A percentile compares a stretch with the other conserved stretches of the same genome.
Conservation (phyloP, 1,140 invertebrate genomes). For the Onthophagus taurus region DNA sequence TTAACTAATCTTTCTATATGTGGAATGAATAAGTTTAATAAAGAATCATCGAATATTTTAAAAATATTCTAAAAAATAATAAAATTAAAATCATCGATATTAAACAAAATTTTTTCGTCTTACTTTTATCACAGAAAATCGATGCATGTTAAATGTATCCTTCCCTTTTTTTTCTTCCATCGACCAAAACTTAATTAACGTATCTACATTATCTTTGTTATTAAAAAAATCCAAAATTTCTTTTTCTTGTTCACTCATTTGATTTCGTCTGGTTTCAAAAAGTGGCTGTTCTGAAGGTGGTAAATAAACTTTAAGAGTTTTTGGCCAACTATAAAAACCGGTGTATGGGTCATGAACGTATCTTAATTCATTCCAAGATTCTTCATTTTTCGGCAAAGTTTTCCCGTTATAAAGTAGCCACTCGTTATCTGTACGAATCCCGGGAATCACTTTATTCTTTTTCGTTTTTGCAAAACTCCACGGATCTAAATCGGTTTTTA, state of each 20-base stretch:
- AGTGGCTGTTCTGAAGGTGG: conserved; percentile 51
- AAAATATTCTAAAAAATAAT: conserved; percentile 57
- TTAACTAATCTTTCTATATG: conserved; percentile 57
- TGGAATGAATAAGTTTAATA: conserved; percentile 51
- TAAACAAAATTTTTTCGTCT: conserved; percentile 17
- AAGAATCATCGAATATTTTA: conserved; percentile 61
- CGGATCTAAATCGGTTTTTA: conserved; percentile 42
- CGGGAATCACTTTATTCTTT: conserved; percentile 32
- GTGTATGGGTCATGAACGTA: conserved; percentile 59
- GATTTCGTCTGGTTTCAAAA: conserved; percentile 28
- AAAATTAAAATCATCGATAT: conserved; percentile 5
- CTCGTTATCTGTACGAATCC: conserved; percentile 54
- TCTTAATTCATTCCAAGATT: conserved; percentile 63
- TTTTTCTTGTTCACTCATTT: conserved; percentile 37
- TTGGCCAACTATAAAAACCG: conserved; percentile 80
- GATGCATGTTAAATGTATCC: conserved; percentile 63
- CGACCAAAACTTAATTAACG: conserved; percentile 64
- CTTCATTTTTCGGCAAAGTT: conserved; percentile 46
- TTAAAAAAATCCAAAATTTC: conserved; percentile 61
- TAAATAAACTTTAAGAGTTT: conserved; percentile 51
- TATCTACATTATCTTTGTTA: conserved; percentile 57
- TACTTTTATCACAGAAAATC: conserved; percentile 66
- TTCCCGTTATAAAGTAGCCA: conserved; percentile 65
- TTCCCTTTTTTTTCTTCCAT: conserved; percentile 81
- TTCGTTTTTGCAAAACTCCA: conserved; percentile 21